These are phyloP conservation scores for Kryphioiulus occultus DNA, from an alignment of 2,888 invertebrate genomes.

Conservation along the genomic window DNA sequence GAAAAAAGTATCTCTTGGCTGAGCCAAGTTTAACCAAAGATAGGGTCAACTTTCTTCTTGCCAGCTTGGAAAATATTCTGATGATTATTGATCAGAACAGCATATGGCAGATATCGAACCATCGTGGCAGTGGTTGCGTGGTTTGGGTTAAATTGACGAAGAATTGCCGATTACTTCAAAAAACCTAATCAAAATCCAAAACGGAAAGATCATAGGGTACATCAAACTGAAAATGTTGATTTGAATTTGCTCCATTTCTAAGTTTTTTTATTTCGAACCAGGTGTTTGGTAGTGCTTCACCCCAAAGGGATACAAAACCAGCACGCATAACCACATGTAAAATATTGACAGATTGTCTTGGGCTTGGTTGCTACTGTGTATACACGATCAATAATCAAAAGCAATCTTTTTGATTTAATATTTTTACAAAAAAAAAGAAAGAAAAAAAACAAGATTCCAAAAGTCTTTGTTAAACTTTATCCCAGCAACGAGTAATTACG, in stretches of 20 bases:
- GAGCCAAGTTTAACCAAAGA: not conserved
- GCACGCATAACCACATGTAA: not conserved
- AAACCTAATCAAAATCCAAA: not conserved
- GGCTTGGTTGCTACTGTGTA: too few relatives aligned
- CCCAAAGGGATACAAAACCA: not conserved
- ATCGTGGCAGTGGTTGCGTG: not conserved
- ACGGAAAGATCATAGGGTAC: not conserved
- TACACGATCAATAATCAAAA: too few relatives aligned
- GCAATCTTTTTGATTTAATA: too few relatives aligned
- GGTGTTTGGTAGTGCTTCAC: not conserved
- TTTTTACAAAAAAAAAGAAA: too few relatives aligned
- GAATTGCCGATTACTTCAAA: not conserved
- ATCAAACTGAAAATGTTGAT: not conserved
- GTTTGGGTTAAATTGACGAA: not conserved
- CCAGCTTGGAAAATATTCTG: slow-evolving; percentile 9
- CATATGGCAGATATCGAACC: not conserved
- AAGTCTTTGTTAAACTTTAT: too few relatives aligned
- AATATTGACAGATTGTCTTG: not conserved
- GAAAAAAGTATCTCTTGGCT: not conserved
- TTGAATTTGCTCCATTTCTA: not conserved
- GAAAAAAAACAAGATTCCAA: too few relatives aligned
- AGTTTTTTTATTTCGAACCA: not conserved
- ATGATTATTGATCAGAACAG: not conserved
- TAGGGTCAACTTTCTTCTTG: not conserved
- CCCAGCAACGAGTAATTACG: too few relatives aligned